phyloP scores from a whole-genome alignment of 2,797 vertebrate species.

The Alca torda region DNA sequence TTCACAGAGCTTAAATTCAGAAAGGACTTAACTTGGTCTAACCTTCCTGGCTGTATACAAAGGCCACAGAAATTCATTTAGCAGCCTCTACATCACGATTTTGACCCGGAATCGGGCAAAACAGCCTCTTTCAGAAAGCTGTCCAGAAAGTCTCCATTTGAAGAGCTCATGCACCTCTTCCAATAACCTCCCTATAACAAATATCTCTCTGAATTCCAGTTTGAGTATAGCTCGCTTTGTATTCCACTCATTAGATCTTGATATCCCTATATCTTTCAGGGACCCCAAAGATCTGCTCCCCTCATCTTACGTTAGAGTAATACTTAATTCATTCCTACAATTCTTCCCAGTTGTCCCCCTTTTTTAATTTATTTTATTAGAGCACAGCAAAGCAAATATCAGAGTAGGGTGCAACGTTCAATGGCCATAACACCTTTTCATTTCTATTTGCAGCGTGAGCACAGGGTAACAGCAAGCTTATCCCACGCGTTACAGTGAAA shows the following conservation, averaged over 20 bases:
- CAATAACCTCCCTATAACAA: not conserved
- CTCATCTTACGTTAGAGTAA: not conserved
- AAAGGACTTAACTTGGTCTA: not conserved
- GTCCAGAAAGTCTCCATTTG: not conserved
- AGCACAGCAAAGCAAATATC: not conserved
- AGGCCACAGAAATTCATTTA: not conserved
- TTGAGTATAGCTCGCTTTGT: not conserved
- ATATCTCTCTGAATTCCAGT: not conserved
- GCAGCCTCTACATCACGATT: not conserved
- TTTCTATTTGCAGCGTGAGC: not conserved
- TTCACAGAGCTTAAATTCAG: not conserved
- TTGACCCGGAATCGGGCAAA: not conserved
- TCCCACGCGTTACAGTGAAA: fast-evolving
- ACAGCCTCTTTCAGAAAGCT: not conserved
- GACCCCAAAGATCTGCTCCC: not conserved
- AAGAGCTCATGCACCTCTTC: not conserved
- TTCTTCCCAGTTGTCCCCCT: not conserved
- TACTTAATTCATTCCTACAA: not conserved
- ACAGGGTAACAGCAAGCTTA: not conserved
- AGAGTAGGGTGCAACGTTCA: not conserved
- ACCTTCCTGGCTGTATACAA: not conserved
- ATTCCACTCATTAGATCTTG: not conserved
- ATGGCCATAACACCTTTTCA: not conserved
- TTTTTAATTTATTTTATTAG: not conserved
- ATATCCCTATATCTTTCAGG: not conserved